Evolutionary conservation across 2,888 invertebrate species (phyloP).

Genomic region (Dinocampus coccinellae): DNA sequence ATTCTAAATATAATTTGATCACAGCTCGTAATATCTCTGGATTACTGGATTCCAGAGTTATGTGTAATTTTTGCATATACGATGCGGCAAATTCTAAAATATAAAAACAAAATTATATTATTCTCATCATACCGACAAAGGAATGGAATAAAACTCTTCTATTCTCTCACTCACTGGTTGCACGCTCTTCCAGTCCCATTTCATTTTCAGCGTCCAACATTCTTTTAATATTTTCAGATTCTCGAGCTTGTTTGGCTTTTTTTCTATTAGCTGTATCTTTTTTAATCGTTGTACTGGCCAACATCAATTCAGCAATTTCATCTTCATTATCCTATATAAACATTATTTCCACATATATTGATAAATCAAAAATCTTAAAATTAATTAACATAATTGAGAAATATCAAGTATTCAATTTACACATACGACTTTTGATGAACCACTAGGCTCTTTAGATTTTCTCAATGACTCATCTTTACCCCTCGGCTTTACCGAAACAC

Average conservation of each 20-base stretch:
- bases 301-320: slow-evolving; percentile 74
- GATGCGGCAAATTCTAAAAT: slow-evolving; percentile 62
- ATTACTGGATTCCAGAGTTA: slow-evolving; percentile 54
- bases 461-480: slow-evolving; percentile 52
- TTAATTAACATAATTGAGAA: background rate
- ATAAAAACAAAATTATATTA: slow-evolving; percentile 8
- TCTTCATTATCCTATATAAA: slow-evolving; percentile 71
- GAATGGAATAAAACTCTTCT: background rate
- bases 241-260: slow-evolving; percentile 71
- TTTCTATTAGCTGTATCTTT: slow-evolving; percentile 67
- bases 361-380: background rate
- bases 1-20: slow-evolving; percentile 58
- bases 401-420: background rate
- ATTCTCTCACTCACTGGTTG: slow-evolving; percentile 69
- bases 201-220: slow-evolving; percentile 71
- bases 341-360: background rate
- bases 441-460: slow-evolving; percentile 45
- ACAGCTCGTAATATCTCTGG: slow-evolving; percentile 57
- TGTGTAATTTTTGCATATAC: slow-evolving; percentile 61
- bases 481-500: slow-evolving; percentile 50
- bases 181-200: slow-evolving; percentile 70
- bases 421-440: slow-evolving; percentile 53
- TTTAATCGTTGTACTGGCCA: slow-evolving; percentile 72
- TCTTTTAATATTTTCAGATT: slow-evolving; percentile 71
- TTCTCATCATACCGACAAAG: background rate